phyloP scores from a whole-genome alignment of 2,888 invertebrate species.

The Acanthosepion lycidas region DNA sequence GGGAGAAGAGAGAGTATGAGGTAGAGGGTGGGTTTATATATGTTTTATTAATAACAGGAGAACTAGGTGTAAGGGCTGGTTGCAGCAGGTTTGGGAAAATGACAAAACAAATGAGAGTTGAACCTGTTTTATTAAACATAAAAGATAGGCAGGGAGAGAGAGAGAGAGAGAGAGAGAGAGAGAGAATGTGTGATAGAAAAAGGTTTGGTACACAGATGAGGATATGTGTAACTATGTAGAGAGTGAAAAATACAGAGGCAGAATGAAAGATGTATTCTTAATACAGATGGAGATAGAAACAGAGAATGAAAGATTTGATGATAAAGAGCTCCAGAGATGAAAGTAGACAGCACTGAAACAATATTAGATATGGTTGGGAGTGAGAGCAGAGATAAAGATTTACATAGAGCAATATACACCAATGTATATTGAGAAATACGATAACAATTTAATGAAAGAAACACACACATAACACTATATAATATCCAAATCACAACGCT shows the following conservation, averaged over 20 bases:
- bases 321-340: background rate
- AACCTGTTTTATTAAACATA: constrained; percentile 15
- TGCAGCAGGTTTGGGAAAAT: background rate
- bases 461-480: no score
- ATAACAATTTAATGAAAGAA: no score
- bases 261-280: background rate
- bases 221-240: background rate
- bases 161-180: constrained; percentile 37
- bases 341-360: background rate
- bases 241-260: background rate
- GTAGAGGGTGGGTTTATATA: background rate
- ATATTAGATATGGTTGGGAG: background rate
- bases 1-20: background rate
- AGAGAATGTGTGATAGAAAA: background rate
- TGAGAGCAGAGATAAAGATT: background rate
- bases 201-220: background rate
- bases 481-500: no score
- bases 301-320: background rate
- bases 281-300: background rate
- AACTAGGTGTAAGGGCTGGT: background rate
- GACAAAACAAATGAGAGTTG: constrained; percentile 11
- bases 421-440: no score
- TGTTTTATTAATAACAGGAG: constrained; percentile 33
- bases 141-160: background rate
- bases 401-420: background rate